These are phyloP conservation scores for Aramus guarauna DNA, from an alignment of 2,113 vertebrate genomes.

Conservation along the genomic window DNA sequence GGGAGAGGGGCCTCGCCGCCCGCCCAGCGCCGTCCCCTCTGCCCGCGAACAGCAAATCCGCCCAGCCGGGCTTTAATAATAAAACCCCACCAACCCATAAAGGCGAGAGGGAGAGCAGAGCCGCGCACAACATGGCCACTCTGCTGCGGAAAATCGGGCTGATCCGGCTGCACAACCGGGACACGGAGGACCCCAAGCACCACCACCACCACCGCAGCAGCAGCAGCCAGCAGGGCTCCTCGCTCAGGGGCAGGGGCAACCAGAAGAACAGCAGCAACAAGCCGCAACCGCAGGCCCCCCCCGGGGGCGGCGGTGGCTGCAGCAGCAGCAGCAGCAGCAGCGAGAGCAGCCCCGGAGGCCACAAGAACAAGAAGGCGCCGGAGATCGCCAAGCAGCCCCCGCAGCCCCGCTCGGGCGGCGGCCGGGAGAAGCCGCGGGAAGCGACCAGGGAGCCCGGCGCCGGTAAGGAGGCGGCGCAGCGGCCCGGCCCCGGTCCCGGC, in stretches of 20 bases:
- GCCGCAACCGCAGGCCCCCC: conserved; percentile 77
- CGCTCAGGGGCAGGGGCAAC: conserved; percentile 86
- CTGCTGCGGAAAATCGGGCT: conserved; percentile 96
- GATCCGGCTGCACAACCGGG: conserved; percentile 94
- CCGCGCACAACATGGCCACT: conserved; percentile 85
- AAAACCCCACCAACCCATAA: neutral
- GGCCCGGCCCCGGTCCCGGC: conserved; percentile 57
- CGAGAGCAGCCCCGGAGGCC: conserved; percentile 66
- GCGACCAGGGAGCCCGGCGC: conserved; percentile 12
- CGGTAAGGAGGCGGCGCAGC: conserved; percentile 68
- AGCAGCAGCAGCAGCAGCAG: conserved; percentile 77
- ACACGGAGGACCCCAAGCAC: conserved; percentile 97
- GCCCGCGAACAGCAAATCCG: neutral
- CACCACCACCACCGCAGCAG: conserved; percentile 75
- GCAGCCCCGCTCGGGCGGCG: conserved; percentile 38
- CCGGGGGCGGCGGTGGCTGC: conserved; percentile 66
- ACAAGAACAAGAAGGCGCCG: conserved; percentile 77
- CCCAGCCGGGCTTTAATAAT: neutral
- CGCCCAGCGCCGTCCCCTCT: neutral
- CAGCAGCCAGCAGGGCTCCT: conserved; percentile 85
- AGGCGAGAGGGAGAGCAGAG: neutral
- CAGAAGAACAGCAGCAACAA: conserved; percentile 87
- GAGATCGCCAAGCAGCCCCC: conserved; percentile 78
- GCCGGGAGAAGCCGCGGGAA: conserved; percentile 78
- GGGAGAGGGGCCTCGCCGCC: neutral